Evolutionary conservation across 2,113 vertebrate genomes (phyloP), one percentile per base, ranked within the genome.

Genomic region (Cyanocitta stelleri): DNA sequence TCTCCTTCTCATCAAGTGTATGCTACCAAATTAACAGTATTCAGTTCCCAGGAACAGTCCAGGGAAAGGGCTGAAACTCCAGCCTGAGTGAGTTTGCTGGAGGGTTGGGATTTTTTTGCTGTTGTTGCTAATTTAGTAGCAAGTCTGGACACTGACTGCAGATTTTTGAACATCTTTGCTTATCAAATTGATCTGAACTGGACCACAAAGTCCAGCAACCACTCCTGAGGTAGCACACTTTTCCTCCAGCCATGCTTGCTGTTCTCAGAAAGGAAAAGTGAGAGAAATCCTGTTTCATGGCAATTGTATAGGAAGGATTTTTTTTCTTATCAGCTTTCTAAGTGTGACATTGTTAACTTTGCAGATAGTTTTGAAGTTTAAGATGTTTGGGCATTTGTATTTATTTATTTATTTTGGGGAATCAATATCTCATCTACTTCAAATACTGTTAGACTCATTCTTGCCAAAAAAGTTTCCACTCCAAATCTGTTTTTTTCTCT

Each of bases 371-470:
- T 93, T 83, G 58, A 68, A 89, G 27, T 89, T 92, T 96, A 91
- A 93, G 73, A 74, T 58, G 16, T 51, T 90, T 62, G 22, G 30
- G 23, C 8, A 73, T 69, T 68, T 73, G 9, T 77, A 43, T 78
- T 95, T 93, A 89, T 86, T 91, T 86, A 80, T 93, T 94, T 95
- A 88, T 88, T 90, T 88, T 27, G 66, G 7, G 59, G 33, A 90
- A 91, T 96, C 90, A 93, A 91, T 95, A 95, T 77, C 93, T 96
- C 64, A 90, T 96, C 79, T 94, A 49, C 32, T 66, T 61, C 77
- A 80, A 93, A 96, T 86, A 93, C 37, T 39, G 48, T 79, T 90
- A 95, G 48, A 86, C 43, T 92, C 61, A 90, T 91, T 83, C 30
- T 80, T 96, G 51, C 83, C 59, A 85, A 54, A 90, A 77, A 96